Evolutionary conservation across 2,797 vertebrate genomes (phyloP).

Genomic region (Setipinna tenuifilis): DNA sequence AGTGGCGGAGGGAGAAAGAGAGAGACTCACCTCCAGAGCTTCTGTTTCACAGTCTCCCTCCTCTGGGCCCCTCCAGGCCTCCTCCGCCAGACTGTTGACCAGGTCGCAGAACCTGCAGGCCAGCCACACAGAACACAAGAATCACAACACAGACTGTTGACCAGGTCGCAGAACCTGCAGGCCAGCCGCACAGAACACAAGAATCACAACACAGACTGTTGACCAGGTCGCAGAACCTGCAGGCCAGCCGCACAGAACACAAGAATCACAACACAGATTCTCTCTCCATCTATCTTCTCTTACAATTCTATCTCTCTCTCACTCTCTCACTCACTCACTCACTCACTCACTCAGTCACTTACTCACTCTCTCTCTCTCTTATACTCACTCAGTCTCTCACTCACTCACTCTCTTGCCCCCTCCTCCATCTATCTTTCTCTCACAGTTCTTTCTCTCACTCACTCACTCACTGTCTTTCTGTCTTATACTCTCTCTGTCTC

Average conservation of each 20-base stretch:
- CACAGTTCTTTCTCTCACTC: no score
- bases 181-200: not conserved
- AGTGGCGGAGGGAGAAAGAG: not conserved
- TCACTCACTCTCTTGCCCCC: not conserved
- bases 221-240: conserved; percentile 95
- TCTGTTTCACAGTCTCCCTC: conserved; percentile 92
- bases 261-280: no score
- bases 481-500: not conserved
- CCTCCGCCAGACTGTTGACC: conserved; percentile 93
- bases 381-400: conserved; percentile 4
- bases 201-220: conserved; percentile 86
- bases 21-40: conserved; percentile 85
- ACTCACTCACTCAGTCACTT: not conserved
- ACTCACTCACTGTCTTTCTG: not conserved
- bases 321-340: conserved; percentile 19
- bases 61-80: conserved; percentile 86
- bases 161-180: conserved; percentile 93
- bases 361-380: no score
- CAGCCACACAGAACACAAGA: not conserved
- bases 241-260: conserved; percentile 16
- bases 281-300: no score
- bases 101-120: conserved; percentile 90
- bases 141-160: conserved; percentile 90
- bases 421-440: not conserved
- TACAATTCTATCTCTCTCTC: no score